Conservation (phyloP, 2,797 vertebrate species). For the Mormyrus proboscirostris region DNA sequence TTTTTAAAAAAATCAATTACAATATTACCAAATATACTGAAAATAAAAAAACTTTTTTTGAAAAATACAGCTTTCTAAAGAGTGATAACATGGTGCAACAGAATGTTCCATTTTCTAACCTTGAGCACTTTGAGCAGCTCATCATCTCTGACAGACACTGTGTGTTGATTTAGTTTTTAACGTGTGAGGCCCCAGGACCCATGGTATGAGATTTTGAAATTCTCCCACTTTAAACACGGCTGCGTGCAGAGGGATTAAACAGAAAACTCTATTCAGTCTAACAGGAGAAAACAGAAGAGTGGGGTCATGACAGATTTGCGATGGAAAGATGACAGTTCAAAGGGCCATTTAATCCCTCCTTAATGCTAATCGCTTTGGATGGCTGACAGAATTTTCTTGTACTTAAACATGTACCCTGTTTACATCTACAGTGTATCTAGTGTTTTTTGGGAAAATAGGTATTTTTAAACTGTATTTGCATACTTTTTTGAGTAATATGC, state of each 20-base stretch:
- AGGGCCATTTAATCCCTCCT: not conserved
- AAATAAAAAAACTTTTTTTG: not conserved
- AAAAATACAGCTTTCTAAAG: not conserved
- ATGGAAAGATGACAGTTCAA: not conserved
- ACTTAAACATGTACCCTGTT: not conserved
- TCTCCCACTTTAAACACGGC: not conserved
- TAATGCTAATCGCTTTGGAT: not conserved
- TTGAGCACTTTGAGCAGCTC: not conserved
- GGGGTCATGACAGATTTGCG: not conserved
- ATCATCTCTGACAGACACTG: not conserved
- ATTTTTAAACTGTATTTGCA: not conserved
- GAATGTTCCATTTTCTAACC: not conserved
- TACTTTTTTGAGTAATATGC: not conserved
- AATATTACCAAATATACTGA: not conserved
- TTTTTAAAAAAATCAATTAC: not conserved
- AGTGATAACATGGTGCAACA: not conserved
- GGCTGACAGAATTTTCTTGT: not conserved
- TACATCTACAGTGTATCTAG: not conserved
- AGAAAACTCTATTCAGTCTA: not conserved
- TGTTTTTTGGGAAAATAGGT: not conserved
- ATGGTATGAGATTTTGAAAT: not conserved
- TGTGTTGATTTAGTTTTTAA: not conserved
- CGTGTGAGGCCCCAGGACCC: not conserved
- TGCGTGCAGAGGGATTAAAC: not conserved
- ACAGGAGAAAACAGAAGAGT: not conserved